These are phyloP conservation scores for Blastomussa wellsi DNA, from an alignment of 92 coral and sea anemone species.

Conservation along the genomic window DNA sequence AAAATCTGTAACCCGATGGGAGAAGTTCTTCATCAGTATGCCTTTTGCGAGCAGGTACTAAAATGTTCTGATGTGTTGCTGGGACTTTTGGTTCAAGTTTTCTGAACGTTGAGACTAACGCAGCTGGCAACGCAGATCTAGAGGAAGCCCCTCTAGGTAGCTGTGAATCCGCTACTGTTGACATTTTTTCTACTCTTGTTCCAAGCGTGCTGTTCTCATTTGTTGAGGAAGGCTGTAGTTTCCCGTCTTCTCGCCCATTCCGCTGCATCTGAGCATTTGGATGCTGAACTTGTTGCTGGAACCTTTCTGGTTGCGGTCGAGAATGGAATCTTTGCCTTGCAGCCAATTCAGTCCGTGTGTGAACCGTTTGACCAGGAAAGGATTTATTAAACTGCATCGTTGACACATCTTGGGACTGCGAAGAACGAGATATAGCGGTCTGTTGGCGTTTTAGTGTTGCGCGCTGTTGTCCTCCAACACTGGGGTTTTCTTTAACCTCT, in stretches of 20 bases:
- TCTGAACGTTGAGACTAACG: not conserved
- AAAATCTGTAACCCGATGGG: slow-evolving; percentile 30
- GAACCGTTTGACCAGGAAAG: not conserved
- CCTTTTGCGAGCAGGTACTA: slow-evolving; percentile 33
- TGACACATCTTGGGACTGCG: not conserved
- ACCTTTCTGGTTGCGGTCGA: not conserved
- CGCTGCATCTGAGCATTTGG: not conserved
- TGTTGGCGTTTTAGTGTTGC: not conserved
- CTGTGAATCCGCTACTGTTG: not conserved
- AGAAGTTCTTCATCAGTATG: slow-evolving; percentile 23
- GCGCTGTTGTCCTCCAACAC: not conserved
- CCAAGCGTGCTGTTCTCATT: not conserved
- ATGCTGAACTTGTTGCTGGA: not conserved
- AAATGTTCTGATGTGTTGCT: slow-evolving; percentile 2
- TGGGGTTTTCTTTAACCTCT: not conserved
- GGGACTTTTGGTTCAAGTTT: not conserved
- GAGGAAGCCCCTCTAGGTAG: not conserved
- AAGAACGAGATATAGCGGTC: not conserved
- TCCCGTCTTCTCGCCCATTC: not conserved
- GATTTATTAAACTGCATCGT: not conserved
- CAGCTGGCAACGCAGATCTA: not conserved
- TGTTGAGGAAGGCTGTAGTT: not conserved
- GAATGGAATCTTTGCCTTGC: not conserved
- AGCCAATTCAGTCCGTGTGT: not conserved
- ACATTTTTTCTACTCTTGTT: not conserved